Base-by-base conservation (phyloP, 2,113 vertebrate species). In the Trochalopteron elliotii region DNA sequence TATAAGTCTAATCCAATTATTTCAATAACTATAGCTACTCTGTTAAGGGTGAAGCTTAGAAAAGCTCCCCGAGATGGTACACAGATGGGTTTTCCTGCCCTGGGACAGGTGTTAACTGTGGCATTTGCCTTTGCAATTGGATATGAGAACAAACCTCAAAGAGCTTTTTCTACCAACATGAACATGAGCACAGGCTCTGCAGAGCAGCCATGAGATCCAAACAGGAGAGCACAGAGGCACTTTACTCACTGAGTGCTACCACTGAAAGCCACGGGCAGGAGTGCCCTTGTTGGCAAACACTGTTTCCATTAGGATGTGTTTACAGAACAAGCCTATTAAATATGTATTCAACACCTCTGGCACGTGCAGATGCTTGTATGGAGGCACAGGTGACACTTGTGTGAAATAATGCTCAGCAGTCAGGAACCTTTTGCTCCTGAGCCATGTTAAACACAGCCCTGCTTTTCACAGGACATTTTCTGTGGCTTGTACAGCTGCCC, bases 81-180 rank as follows among this genome's bases (percentile, higher is more conserved):
- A 13, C 8, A 12, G 52, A 81, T 11, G 60, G 39, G 27, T 56
- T 76, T 33, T 85, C 27, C 23, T 85, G 67, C 4, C 0, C 37
- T 50, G 53, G 50, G 33, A 18, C 35, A 3, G 3, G 25, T 33
- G 25, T 15, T 68, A 47, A 13, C 49, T 64, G 4, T 25, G 25
- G 53, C n/a, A 33, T 65, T 76, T 87, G 39, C 53, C 30, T 61
- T 80, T 0, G 0, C 27, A 42, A 35, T 4, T 0, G 0, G 45
- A 10, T 23, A 20, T 11, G 33, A 37, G 82, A 80, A 49, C 15
- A 50, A 75, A 8, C 15, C 40, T 45, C 23, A 11, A 16, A 9
- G 59, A 25, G 22, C 25, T 35, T 69, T 31, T 61, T 9, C 42
- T 55, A 20, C 33, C 45, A 39, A 35, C 0, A 1, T 1, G 50